Evolutionary conservation across 2,888 invertebrate species (phyloP).

Genomic region (Mermis nigrescens): DNA sequence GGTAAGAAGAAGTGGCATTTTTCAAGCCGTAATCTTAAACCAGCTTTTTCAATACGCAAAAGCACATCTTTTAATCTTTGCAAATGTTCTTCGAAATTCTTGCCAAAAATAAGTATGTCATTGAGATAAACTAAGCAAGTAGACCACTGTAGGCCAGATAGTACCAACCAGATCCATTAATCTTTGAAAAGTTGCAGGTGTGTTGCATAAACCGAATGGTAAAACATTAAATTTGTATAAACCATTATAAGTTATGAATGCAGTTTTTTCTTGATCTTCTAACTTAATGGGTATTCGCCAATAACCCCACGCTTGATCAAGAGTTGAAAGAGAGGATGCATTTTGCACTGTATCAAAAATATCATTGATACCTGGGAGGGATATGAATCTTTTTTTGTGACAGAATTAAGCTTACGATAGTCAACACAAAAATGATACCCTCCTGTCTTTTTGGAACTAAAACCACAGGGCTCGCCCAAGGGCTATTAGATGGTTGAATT

Average conservation of each 20-base stretch:
- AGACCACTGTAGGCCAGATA: background rate
- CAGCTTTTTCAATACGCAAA: background rate
- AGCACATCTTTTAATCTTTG: background rate
- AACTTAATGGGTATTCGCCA: background rate
- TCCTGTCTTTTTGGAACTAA: background rate
- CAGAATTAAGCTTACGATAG: background rate
- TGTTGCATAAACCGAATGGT: no score
- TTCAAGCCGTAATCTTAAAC: background rate
- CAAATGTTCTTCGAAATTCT: background rate
- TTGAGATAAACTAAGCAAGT: background rate
- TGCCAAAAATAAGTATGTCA: background rate
- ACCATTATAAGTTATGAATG: no score
- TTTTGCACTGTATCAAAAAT: no score
- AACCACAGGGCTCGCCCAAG: no score
- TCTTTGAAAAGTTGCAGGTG: no score
- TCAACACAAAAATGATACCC: background rate
- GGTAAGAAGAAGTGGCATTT: background rate
- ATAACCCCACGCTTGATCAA: no score
- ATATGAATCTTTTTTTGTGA: slow-evolving; percentile 1
- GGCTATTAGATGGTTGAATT: background rate
- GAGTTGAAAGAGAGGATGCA: no score
- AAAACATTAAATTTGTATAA: no score
- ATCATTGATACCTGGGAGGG: background rate
- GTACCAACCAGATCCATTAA: background rate
- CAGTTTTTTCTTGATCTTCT: background rate